These are phyloP conservation scores for Sphecodes monilicornis DNA, from an alignment of 2,888 invertebrate species.

Conservation along the genomic window DNA sequence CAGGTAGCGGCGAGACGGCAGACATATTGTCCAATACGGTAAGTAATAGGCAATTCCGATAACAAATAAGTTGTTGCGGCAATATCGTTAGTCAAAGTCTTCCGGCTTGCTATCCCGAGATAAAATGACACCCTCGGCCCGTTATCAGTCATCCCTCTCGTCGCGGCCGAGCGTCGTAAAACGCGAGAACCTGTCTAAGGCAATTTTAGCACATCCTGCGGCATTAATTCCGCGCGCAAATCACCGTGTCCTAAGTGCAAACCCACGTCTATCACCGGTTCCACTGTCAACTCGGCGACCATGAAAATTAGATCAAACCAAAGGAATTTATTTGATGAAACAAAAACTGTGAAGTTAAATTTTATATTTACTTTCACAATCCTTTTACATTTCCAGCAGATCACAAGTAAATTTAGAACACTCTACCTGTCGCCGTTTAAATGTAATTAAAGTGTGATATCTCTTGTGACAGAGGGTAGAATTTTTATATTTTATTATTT, in stretches of 20 bases:
- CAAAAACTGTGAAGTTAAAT: not conserved
- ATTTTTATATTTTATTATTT: no score
- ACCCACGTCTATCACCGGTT: not conserved
- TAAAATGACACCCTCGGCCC: conserved; percentile 41
- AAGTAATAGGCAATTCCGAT: conserved; percentile 69
- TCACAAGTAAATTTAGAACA: not conserved
- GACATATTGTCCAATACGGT: conserved; percentile 63
- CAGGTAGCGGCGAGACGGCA: conserved; percentile 42
- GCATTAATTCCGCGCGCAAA: conserved; percentile 39
- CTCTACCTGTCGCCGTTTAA: not conserved
- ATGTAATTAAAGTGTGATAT: no score
- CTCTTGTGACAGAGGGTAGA: no score
- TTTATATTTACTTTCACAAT: no score
- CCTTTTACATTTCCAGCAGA: not conserved
- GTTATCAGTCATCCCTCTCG: conserved; percentile 46
- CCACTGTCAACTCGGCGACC: not conserved
- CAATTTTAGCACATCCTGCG: conserved; percentile 41
- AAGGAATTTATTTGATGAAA: not conserved
- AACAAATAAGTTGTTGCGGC: conserved; percentile 67
- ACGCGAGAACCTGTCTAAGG: conserved; percentile 14
- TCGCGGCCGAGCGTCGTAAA: conserved; percentile 37
- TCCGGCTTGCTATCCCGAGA: conserved; percentile 40
- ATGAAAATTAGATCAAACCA: not conserved
- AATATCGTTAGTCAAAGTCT: conserved; percentile 67
- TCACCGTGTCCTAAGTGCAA: not conserved